Evolutionary conservation across 2,888 invertebrate species (phyloP).

Genomic region (Thumatha senex): DNA sequence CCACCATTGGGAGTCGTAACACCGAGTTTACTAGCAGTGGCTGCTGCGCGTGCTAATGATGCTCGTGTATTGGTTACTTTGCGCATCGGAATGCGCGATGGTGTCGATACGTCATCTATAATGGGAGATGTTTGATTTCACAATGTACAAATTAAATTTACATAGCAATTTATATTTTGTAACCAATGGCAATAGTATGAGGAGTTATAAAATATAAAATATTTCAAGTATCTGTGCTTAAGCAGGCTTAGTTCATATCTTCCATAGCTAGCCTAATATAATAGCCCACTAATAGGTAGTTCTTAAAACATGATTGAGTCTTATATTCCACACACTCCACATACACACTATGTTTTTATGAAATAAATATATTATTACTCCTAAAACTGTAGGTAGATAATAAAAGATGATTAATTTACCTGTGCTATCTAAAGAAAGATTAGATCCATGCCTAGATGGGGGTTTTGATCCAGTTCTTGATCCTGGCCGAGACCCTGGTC

Average conservation of each 20-base stretch:
- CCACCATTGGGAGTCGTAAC: slow-evolving; percentile 84
- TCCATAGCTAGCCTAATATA: too few species aligned
- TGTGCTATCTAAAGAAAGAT: slow-evolving; percentile 94
- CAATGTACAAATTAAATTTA: neutral
- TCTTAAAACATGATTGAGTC: too few species aligned
- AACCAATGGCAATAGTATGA: too few species aligned
- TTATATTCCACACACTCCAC: too few species aligned
- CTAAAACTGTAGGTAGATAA: neutral
- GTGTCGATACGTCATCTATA: slow-evolving; percentile 88
- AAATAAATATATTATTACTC: neutral
- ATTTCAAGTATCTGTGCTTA: too few species aligned
- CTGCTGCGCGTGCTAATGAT: slow-evolving; percentile 82
- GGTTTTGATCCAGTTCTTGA: slow-evolving; percentile 95
- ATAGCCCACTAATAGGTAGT: too few species aligned
- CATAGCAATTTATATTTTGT: neutral
- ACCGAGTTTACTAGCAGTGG: slow-evolving; percentile 84
- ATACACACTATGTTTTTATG: too few species aligned
- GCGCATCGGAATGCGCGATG: slow-evolving; percentile 91
- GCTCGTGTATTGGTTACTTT: slow-evolving; percentile 85
- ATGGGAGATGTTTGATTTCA: neutral
- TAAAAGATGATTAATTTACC: slow-evolving; percentile 72
- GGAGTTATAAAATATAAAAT: too few species aligned
- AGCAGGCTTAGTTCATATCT: too few species aligned
- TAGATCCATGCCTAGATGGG: slow-evolving; percentile 96
- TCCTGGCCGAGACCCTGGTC: slow-evolving; percentile 93